Percentiles rank a stretch among this genome's conserved stretches.
These are phyloP conservation scores for Protophormia terraenovae DNA, from an alignment of 2,888 invertebrate genomes.

Conservation along the genomic window DNA sequence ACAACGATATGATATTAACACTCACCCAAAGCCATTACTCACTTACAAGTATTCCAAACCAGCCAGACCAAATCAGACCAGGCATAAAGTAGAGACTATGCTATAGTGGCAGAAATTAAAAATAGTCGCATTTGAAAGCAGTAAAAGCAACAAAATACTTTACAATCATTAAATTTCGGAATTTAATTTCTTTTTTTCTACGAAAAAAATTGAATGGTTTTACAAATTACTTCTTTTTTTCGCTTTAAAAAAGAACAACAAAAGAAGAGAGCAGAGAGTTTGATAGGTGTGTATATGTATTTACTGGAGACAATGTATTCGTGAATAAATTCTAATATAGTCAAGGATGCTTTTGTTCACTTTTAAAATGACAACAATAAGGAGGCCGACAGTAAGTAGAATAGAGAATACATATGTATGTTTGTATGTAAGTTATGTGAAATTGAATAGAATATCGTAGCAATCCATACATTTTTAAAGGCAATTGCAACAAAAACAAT, in stretches of 20 bases:
- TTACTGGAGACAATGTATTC: constrained; percentile 11
- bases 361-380: constrained; percentile 35
- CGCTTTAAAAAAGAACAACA: no score
- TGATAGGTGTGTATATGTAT: background rate
- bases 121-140: constrained; percentile 28
- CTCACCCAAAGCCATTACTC: constrained; percentile 39
- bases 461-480: constrained; percentile 39
- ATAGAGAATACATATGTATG: constrained; percentile 35
- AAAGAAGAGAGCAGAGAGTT: background rate
- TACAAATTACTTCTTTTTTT: constrained; percentile 17
- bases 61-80: background rate
- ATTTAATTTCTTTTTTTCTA: background rate
- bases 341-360: constrained; percentile 53
- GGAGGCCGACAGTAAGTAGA: constrained; percentile 1
- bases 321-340: constrained; percentile 50
- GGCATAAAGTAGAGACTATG: background rate
- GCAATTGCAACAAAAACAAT: constrained; percentile 8
- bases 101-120: background rate
- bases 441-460: constrained; percentile 14
- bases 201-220: constrained; percentile 40
- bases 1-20: constrained; percentile 15
- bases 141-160: constrained; percentile 34
- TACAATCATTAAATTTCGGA: constrained; percentile 37
- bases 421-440: no score
- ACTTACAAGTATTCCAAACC: background rate